These are phyloP conservation scores for Microhierax caerulescens DNA, from an alignment of 2,797 vertebrate species.

Conservation along the genomic window DNA sequence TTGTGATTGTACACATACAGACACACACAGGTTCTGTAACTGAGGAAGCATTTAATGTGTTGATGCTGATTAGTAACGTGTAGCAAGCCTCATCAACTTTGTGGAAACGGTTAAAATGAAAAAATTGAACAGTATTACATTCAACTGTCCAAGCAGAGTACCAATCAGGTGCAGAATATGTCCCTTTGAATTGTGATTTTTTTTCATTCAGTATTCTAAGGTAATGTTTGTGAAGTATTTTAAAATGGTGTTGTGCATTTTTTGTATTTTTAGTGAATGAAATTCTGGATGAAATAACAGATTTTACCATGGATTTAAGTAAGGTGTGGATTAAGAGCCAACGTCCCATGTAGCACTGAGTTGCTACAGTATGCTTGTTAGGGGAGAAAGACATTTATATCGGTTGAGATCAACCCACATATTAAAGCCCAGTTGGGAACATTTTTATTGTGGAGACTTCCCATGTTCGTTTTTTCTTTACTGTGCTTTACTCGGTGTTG, in stretches of 20 bases:
- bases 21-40: neutral
- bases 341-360: neutral
- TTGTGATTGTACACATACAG: neutral
- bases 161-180: neutral
- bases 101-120: neutral
- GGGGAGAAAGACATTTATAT: neutral
- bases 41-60: neutral
- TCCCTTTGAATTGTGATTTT: neutral
- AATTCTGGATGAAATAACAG: neutral
- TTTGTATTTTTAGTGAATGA: neutral
- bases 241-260: neutral
- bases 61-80: neutral
- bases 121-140: neutral
- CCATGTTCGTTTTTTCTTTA: neutral
- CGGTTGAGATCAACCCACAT: neutral
- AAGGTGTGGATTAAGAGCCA: neutral
- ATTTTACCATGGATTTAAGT: neutral
- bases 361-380: neutral
- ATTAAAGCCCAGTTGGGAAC: neutral
- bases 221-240: neutral
- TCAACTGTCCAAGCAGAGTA: neutral
- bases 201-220: neutral
- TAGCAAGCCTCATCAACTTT: neutral
- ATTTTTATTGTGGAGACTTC: neutral
- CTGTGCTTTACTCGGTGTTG: neutral